These are phyloP conservation scores for Microcebus griseorufus DNA, from an alignment of 2,113 vertebrate species.

Conservation along the genomic window DNA sequence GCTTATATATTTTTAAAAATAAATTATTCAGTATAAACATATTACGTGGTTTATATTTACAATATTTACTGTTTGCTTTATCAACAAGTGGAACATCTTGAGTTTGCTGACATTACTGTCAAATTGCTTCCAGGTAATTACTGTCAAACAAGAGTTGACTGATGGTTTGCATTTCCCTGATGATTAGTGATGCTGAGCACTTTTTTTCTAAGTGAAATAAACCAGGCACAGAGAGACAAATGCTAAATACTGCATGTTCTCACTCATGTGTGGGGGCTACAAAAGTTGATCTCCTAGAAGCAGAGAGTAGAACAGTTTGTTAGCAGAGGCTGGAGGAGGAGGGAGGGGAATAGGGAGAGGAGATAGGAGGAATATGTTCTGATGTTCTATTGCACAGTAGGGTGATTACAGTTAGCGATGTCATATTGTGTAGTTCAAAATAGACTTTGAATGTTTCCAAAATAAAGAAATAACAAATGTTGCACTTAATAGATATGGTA, in stretches of 20 bases:
- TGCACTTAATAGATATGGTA: neutral
- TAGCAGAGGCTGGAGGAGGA: neutral
- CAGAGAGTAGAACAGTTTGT: neutral
- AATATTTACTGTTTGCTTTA: neutral
- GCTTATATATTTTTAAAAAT: neutral
- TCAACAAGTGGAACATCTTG: neutral
- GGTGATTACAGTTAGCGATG: neutral
- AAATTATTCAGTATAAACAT: neutral
- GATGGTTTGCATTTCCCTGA: neutral
- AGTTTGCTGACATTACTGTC: neutral
- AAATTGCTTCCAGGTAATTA: neutral
- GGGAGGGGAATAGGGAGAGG: neutral
- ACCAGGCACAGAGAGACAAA: neutral
- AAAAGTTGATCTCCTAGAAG: neutral
- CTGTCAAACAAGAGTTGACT: neutral
- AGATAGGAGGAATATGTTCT: neutral
- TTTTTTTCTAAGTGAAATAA: neutral
- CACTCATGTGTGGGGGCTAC: neutral
- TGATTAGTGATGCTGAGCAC: neutral
- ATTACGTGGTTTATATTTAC: neutral
- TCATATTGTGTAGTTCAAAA: neutral
- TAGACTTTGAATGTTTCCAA: neutral
- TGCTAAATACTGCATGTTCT: neutral
- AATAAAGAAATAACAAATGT: neutral
- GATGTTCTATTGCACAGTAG: neutral